Evolutionary conservation across 2,888 invertebrate genomes (phyloP).

Genomic region (Achlya flavicornis): DNA sequence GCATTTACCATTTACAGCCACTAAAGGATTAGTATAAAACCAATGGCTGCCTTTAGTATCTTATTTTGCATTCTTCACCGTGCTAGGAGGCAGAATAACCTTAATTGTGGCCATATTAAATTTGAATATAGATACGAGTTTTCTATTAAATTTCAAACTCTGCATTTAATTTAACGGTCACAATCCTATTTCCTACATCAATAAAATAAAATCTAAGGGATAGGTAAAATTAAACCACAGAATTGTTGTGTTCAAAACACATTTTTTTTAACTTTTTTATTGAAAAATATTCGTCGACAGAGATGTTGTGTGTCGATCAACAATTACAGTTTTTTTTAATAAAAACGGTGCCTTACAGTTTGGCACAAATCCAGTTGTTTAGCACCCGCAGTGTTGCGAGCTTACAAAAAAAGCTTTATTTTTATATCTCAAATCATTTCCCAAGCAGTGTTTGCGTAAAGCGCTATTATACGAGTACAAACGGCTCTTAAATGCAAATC

Average conservation of each 20-base stretch:
- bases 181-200: too few relatives aligned
- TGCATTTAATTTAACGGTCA: too few relatives aligned
- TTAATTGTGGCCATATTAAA: too few relatives aligned
- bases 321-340: constrained; percentile 37
- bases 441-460: constrained; percentile 35
- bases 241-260: constrained; percentile 82
- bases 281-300: constrained; percentile 79
- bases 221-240: constrained; percentile 58
- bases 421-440: constrained; percentile 35
- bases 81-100: too few relatives aligned
- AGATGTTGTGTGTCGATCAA: constrained; percentile 67
- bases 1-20: too few relatives aligned
- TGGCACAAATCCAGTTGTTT: constrained; percentile 56
- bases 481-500: constrained; percentile 10
- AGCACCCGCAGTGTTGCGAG: constrained; percentile 35
- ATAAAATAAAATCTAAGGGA: too few relatives aligned
- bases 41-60: too few relatives aligned
- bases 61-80: too few relatives aligned
- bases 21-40: too few relatives aligned
- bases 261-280: constrained; percentile 80
- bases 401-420: constrained; percentile 26
- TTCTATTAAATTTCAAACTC: too few relatives aligned
- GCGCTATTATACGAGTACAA: constrained; percentile 24
- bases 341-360: constrained; percentile 59
- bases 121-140: too few relatives aligned